Percentiles rank a stretch among this genome's conserved stretches.
Conservation (phyloP, 2,113 vertebrate genomes). For the Clarias macrocephalus region DNA sequence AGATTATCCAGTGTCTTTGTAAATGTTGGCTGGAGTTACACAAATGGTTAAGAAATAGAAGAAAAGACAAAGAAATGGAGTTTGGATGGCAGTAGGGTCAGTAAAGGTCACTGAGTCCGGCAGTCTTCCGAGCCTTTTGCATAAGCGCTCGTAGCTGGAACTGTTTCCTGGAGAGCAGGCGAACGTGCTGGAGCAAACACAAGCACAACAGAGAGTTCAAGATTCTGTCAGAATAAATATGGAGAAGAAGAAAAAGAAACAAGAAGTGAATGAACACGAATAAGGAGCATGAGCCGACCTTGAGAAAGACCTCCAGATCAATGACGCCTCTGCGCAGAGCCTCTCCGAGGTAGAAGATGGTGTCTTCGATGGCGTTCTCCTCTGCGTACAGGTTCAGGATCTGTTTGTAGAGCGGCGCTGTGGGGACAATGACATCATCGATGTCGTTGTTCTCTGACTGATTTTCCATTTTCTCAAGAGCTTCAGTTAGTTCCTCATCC, state of each 20-base stretch:
- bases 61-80: slow-evolving; percentile 12
- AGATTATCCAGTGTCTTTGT: background rate
- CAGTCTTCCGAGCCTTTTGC: slow-evolving; percentile 98
- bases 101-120: slow-evolving; percentile 96
- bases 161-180: slow-evolving; percentile 95
- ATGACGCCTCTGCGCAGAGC: slow-evolving; percentile 93
- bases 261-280: background rate
- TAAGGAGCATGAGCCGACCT: slow-evolving; percentile 72
- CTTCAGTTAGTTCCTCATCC: slow-evolving; percentile 94
- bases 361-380: slow-evolving; percentile 98
- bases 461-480: slow-evolving; percentile 98
- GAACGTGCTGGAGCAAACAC: slow-evolving; percentile 82
- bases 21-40: background rate
- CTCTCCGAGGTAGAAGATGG: slow-evolving; percentile 98
- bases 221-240: background rate
- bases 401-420: slow-evolving; percentile 96
- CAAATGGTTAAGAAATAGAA: slow-evolving; percentile 17
- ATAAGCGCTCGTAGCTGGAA: slow-evolving; percentile 98
- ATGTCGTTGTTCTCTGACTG: slow-evolving; percentile 99
- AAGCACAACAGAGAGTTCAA: background rate
- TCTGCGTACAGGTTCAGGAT: slow-evolving; percentile 97
- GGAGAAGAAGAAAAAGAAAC: background rate
- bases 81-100: slow-evolving; percentile 66
- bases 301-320: slow-evolving; percentile 96
- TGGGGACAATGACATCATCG: slow-evolving; percentile 96